Evolutionary conservation across 1,140 invertebrate genomes (phyloP).

Genomic region (Pemphigus obesinymphae): DNA sequence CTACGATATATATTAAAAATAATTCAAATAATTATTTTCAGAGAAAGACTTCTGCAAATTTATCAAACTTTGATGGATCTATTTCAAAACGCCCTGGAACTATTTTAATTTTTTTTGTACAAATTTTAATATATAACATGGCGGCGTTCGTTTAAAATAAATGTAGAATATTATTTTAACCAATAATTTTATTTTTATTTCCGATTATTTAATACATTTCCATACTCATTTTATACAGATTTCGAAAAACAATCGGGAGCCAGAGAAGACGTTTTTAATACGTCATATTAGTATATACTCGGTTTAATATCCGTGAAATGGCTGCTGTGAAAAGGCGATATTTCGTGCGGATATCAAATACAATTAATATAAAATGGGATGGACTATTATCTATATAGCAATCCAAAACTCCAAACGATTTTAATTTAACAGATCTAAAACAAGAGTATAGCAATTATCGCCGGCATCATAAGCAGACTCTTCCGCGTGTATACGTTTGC

Average conservation of each 20-base stretch:
- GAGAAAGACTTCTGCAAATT: neutral
- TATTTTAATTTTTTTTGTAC: neutral
- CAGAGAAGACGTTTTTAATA: neutral
- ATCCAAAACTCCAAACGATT: neutral
- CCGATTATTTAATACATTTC: neutral
- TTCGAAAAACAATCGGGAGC: neutral
- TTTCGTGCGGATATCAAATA: neutral
- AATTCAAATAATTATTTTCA: neutral
- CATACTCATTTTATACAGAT: neutral
- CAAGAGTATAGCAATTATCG: neutral
- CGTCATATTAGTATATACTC: neutral
- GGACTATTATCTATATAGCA: neutral
- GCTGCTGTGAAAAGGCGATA: neutral
- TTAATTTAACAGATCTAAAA: neutral
- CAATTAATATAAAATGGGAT: neutral
- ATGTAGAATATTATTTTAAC: neutral
- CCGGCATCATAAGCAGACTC: neutral
- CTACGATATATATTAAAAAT: neutral
- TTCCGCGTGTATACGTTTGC: neutral
- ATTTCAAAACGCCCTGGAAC: neutral
- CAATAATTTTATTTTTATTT: neutral
- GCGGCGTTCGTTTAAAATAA: neutral
- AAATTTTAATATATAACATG: no score
- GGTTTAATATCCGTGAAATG: neutral
- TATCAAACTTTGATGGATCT: neutral